Base-by-base conservation (phyloP, 2,888 invertebrate genomes). In the Pinctada fucata region DNA sequence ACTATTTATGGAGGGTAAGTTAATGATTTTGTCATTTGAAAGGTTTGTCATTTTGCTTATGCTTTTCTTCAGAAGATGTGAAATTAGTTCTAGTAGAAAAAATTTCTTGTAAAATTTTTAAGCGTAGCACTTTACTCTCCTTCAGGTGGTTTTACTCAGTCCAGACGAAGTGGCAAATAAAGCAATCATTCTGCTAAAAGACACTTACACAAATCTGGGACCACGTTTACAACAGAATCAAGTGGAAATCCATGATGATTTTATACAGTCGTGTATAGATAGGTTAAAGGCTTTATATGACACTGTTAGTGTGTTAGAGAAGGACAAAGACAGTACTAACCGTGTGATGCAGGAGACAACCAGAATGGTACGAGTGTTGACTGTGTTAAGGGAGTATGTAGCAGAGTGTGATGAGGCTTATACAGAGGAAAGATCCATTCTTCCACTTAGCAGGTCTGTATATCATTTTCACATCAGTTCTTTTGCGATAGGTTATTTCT, bases 371-470 rank as follows among this genome's bases (percentile, higher is more conserved):
- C 95, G 98, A 86, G 96, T 99, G 76, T 95, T 99, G 93, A 96
- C 97, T 93, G 97, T 98, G 90, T 94, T 99, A 90, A 96, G 97
- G 92, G 98, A 98, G 93, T 99, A 99, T 92, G 95, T 99, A 83
- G 96, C 96, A 88, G 98, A 98, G 93, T 98, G 98, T 94, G 98
- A 98, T 94, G 93, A 93, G 78, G 92, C 93, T 58, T 93, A 92
- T 85, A 92, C 95, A 72, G 96, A 96, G 64, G 98, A 99, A 92
- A 94, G 99, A 84, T 96, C 96, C 90, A 96, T 97, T 89, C 94
- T 98, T 88, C 98, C 98, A 48, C 95, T 98, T 80, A 96, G 96
- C 90, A 94, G 95, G 95, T 95, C 85, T 82, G 89, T 79, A 45
- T 16, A 67, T 31, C 31, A 31, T 31, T 31, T 31, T 31, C 31